Evolutionary conservation across 2,888 invertebrate genomes (phyloP), one percentile per base, ranked within the genome.

Genomic region (Prosopocoilus inquinatus): DNA sequence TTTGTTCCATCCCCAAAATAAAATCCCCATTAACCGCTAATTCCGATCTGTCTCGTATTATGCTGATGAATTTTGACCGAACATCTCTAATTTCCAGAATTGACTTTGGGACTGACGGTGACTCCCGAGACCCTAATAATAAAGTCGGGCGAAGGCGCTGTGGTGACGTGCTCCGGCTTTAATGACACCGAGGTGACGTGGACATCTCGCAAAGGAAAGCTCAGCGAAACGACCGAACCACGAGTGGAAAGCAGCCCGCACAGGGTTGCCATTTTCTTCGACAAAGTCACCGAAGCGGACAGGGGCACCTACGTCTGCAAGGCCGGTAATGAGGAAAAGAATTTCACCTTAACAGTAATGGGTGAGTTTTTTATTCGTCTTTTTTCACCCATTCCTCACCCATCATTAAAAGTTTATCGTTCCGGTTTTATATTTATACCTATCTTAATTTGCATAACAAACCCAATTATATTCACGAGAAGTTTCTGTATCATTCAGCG

Each of bases 261-360:
- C 32, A 71, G 72, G 16, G 70, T 70, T 9, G 60, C 68, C n/a
- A 59, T 74, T 36, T 55, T 65, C 28, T 74, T 84, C 69, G 78
- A 77, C 67, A 79, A 79, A 63, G 80, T 82, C 55, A 78, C 79
- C 34, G 74, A 79, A 59, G 79, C 80, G 54, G 83, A 84, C 70
- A 78, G 79, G 58, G 84, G 84, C 57, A 80, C 79, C 64, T 84
- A 84, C 73, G 78, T 79, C 58, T 84, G 84, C 71, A 77, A 78
- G 60, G 82, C 82, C 55, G 79, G 76, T 64, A 81, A 82, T 69
- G 72, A 70, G 3, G 58, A 16, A 65, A 63, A 15, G 52, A 58
- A 11, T 71, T 72, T 53, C 58, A 64, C 15, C 65, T 73, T 35
- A 28, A 64, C 53, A 9, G 69, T 73, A 5, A 66, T 68, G 66